Conservation (phyloP, 2,113 vertebrate species). For the Ochotona curzoniae region DNA sequence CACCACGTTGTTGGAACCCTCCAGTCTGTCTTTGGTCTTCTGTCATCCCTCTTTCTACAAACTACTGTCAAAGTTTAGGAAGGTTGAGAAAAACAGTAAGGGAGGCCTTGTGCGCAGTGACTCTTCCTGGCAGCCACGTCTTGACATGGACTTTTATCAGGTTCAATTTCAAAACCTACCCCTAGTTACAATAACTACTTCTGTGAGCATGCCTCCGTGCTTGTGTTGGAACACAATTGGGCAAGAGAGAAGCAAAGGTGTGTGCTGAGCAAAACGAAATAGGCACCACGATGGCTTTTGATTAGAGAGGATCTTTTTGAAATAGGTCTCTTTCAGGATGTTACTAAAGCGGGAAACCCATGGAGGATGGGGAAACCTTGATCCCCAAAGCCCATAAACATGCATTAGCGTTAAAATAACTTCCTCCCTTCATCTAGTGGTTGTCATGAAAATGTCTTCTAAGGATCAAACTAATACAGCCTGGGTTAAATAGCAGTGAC, state of each 20-base stretch:
- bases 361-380: constrained; percentile 75
- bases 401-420: constrained; percentile 84
- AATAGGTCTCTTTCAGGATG: constrained; percentile 74
- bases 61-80: neutral
- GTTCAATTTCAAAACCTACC: neutral
- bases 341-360: constrained; percentile 77
- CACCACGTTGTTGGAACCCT: neutral
- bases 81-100: neutral
- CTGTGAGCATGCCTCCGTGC: neutral
- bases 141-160: neutral
- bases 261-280: constrained; percentile 37
- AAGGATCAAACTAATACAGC: constrained; percentile 79
- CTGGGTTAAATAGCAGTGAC: constrained; percentile 82
- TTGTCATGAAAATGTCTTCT: constrained; percentile 79
- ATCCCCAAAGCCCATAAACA: constrained; percentile 82
- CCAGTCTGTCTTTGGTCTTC: neutral
- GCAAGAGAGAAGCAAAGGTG: neutral
- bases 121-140: neutral
- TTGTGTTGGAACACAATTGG: neutral
- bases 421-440: constrained; percentile 81
- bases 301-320: constrained; percentile 75
- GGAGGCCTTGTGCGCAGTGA: neutral
- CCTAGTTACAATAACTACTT: neutral
- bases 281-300: constrained; percentile 67
- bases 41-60: neutral